Evolutionary conservation across 2,797 vertebrate species (phyloP).

Genomic region (Gadopsis marmoratus): DNA sequence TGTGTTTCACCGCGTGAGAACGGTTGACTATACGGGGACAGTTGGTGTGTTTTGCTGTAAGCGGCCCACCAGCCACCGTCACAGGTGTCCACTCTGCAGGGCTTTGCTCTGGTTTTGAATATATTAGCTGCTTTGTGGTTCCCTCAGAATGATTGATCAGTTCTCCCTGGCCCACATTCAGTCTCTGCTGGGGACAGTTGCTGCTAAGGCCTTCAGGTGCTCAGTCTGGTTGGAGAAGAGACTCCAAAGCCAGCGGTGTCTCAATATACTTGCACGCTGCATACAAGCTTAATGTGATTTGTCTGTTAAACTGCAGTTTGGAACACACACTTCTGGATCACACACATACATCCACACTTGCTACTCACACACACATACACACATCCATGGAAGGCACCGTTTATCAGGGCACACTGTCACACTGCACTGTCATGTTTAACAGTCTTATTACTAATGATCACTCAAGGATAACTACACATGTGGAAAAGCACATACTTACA

Average conservation of each 20-base stretch:
- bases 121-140: slow-evolving; percentile 55
- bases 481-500: not conserved
- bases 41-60: slow-evolving; percentile 48
- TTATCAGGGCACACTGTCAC: not conserved
- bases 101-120: slow-evolving; percentile 51
- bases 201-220: slow-evolving; percentile 49
- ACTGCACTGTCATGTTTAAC: not conserved
- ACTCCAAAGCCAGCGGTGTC: not conserved
- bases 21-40: slow-evolving; percentile 40
- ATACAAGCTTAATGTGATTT: not conserved
- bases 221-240: slow-evolving; percentile 26
- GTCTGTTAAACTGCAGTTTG: not conserved
- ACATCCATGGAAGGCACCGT: too few relatives aligned
- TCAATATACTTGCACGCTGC: not conserved
- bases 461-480: not conserved
- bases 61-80: slow-evolving; percentile 47
- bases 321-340: not conserved
- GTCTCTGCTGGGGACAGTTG: slow-evolving; percentile 51
- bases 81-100: slow-evolving; percentile 64
- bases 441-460: slow-evolving; percentile 10
- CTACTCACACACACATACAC: not conserved
- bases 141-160: slow-evolving; percentile 71
- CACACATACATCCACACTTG: not conserved
- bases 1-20: slow-evolving; percentile 20
- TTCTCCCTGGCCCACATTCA: slow-evolving; percentile 67